Evolutionary conservation across 2,113 vertebrate species (phyloP), one percentile per base, ranked within the genome.

Genomic region (Brachyhypopomus occidentalis): DNA sequence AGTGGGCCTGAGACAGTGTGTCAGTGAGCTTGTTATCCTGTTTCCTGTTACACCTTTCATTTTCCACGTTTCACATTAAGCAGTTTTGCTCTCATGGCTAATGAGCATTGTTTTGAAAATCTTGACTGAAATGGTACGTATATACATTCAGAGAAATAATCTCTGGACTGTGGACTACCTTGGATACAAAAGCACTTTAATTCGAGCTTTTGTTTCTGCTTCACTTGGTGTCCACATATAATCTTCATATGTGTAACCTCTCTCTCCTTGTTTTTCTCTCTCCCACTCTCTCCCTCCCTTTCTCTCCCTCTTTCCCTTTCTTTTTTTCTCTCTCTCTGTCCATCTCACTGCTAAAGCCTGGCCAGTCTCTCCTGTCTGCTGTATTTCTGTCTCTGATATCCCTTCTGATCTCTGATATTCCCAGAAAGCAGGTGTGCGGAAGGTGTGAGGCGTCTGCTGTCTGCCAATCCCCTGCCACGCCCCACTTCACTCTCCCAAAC

Each of bases 401-500:
- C 86, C 79, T 85, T 52, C 45, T 25, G 52, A 27, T 74, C 48
- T 22, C 34, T 34, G 70, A 62, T 75, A 45, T 77, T 20, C 85
- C 79, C 86, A 84, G 86, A 87, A 89, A 36, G 67, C 83, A 58
- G 72, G n/a, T 63, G 62, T 66, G 70, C 78, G 75, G 73, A 87
- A 88, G 84, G 86, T 88, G 86, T 84, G 83, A 89, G 72, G 87
- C 85, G 71, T 2, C 30, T 84, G 64, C 81, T 64, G 82, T 56
- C 69, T 88, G 88, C 89, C 89, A 92, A 82, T 77, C 75, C 81
- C 77, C 84, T 89, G 89, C 85, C 89, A 86, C 25, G 48, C 25
- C 48, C 25, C 56, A 82, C 82, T 80, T 70, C 56, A 5, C 45
- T 74, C 70, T 89, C 70, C 80, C 27, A 77, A 89, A 89, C 87